These are phyloP conservation scores for Aurelia sp. DNA, from an alignment of 30 jellyfish, hydroid and myxozoan genomes.

Conservation along the genomic window DNA sequence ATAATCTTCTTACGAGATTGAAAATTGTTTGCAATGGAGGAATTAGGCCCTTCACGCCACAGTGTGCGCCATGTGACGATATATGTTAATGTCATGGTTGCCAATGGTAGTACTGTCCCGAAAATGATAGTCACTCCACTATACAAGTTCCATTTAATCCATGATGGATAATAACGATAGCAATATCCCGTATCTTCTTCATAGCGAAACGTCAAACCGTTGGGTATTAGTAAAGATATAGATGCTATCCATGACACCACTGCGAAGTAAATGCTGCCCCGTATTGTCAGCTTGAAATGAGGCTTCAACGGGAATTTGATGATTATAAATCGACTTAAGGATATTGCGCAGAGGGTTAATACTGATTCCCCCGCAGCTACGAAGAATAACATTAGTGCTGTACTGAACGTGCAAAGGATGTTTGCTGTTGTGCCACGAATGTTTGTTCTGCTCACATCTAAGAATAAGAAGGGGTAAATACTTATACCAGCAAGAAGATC, in stretches of 20 bases:
- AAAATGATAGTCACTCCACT: slow-evolving; percentile 27
- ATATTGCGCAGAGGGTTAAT: slow-evolving; percentile 58
- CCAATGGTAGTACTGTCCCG: slow-evolving; percentile 54
- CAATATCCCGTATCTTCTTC: slow-evolving; percentile 73
- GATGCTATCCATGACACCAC: slow-evolving; percentile 54
- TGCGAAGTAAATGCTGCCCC: slow-evolving; percentile 36
- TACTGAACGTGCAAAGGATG: slow-evolving; percentile 59
- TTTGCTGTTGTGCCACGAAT: slow-evolving; percentile 19
- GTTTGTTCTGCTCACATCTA: slow-evolving; percentile 61
- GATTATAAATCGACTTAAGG: slow-evolving; percentile 56
- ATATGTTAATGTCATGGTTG: slow-evolving; percentile 43
- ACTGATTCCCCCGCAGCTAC: slow-evolving; percentile 69
- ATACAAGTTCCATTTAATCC: slow-evolving; percentile 54
- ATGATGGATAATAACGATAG: slow-evolving; percentile 34
- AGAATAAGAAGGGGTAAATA: slow-evolving; percentile 48
- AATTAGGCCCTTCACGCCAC: slow-evolving; percentile 10
- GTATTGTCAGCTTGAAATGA: slow-evolving; percentile 22
- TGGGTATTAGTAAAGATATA: slow-evolving; percentile 41
- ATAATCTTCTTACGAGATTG: slow-evolving; percentile 54
- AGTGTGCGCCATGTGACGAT: slow-evolving; percentile 57
- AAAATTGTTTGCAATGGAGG: background rate
- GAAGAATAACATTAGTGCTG: slow-evolving; percentile 56
- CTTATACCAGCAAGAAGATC: slow-evolving; percentile 71
- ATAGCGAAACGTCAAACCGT: slow-evolving; percentile 26
- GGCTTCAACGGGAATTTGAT: slow-evolving; percentile 61